Percentiles rank a stretch among this genome's conserved stretches.
phyloP scores from a whole-genome alignment of 1,140 invertebrate species.

The Aphaenogaster rudis region DNA sequence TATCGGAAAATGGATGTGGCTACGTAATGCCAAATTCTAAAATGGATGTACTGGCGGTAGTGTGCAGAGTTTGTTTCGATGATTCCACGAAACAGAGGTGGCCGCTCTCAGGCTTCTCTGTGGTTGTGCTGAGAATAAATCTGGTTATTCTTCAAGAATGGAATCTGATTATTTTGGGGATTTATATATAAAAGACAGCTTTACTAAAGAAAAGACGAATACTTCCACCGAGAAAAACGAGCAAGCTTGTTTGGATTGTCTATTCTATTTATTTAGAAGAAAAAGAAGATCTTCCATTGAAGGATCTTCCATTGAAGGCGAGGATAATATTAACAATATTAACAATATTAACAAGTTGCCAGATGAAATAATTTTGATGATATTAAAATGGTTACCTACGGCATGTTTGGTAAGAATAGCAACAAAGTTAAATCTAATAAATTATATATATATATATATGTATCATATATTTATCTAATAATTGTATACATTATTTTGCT shows the following conservation, averaged over 20 bases:
- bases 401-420: constrained; percentile 88
- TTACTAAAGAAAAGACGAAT: constrained; percentile 75
- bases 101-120: no score
- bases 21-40: no score
- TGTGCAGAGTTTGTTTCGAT: no score
- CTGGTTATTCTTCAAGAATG: constrained; percentile 79
- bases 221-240: constrained; percentile 72
- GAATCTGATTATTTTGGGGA: constrained; percentile 78
- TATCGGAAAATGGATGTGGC: no score
- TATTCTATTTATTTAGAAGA: constrained; percentile 82
- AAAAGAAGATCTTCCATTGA: constrained; percentile 79
- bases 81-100: no score
- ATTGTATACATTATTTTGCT: constrained; percentile 43
- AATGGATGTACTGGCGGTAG: no score
- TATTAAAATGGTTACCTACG: constrained; percentile 94
- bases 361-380: constrained; percentile 94
- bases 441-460: neutral
- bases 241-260: constrained; percentile 68
- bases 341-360: constrained; percentile 89
- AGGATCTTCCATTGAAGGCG: constrained; percentile 60
- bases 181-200: constrained; percentile 71
- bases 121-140: constrained; percentile 76
- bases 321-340: constrained; percentile 81
- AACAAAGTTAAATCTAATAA: neutral
- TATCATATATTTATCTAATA: neutral